phyloP scores from a whole-genome alignment of 2,888 invertebrate genomes.

The Mesorhabditis spiculigera region DNA sequence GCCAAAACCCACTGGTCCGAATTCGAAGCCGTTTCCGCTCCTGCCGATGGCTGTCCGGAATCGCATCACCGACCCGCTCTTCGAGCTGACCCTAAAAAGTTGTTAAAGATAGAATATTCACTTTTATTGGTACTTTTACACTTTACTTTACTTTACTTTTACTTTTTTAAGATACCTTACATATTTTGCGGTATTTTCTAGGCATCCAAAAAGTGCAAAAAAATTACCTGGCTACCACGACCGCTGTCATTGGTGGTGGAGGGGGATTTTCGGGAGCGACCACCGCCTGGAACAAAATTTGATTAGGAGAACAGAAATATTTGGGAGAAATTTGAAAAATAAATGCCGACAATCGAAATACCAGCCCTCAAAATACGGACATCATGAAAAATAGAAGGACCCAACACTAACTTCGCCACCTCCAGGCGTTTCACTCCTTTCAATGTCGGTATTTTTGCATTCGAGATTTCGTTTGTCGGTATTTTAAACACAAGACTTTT shows the following conservation, averaged over 20 bases:
- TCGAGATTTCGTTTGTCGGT: too few relatives aligned
- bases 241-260: constrained; percentile 47
- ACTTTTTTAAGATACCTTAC: neutral
- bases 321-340: neutral
- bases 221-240: constrained; percentile 29
- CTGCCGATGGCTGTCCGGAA: neutral
- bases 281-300: constrained; percentile 14
- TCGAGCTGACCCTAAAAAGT: constrained; percentile 1
- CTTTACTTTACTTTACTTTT: neutral
- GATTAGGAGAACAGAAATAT: neutral
- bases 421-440: too few relatives aligned
- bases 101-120: neutral
- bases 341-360: too few relatives aligned
- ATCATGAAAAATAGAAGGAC: too few relatives aligned
- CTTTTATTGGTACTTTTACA: neutral
- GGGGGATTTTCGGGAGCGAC: constrained; percentile 44
- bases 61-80: neutral
- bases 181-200: constrained; percentile 10
- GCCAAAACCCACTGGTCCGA: neutral
- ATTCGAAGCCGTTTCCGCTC: neutral
- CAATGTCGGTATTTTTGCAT: too few relatives aligned
- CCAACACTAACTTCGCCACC: too few relatives aligned
- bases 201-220: too few relatives aligned
- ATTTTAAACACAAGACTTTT: too few relatives aligned
- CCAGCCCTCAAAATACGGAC: too few relatives aligned